A percentile compares a stretch with the other conserved stretches of the same genome.
Evolutionary conservation across 2,797 vertebrate genomes (phyloP).

Genomic region (Cyprinella venusta): DNA sequence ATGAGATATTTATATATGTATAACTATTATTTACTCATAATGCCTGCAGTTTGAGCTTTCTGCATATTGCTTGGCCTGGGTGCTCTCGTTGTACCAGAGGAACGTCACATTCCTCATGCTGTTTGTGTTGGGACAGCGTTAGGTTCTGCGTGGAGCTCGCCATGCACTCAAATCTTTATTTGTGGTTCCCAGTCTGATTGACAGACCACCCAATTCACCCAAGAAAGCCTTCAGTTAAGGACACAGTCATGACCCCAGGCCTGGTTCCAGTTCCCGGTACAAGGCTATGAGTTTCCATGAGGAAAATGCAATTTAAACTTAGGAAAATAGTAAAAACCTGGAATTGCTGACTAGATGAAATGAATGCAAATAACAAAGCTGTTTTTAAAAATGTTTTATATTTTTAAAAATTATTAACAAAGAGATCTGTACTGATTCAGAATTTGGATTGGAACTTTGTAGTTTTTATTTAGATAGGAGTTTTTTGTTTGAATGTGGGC

Average conservation of each 20-base stretch:
- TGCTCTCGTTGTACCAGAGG: slow-evolving; percentile 44
- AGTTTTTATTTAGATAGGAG: neutral
- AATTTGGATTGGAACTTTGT: neutral
- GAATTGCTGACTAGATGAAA: slow-evolving; percentile 36
- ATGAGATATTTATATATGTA: slow-evolving; percentile 52
- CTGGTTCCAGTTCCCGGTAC: slow-evolving; percentile 29
- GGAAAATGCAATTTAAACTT: slow-evolving; percentile 22
- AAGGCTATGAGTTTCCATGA: slow-evolving; percentile 36
- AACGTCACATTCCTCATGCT: slow-evolving; percentile 60
- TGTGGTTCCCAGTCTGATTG: slow-evolving; percentile 58
- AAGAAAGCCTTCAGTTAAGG: slow-evolving; percentile 45
- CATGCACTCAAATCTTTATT: slow-evolving; percentile 50
- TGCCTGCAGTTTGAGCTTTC: slow-evolving; percentile 51
- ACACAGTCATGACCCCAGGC: slow-evolving; percentile 40
- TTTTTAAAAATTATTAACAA: no score
- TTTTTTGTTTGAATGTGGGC: neutral
- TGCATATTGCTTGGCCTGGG: slow-evolving; percentile 41
- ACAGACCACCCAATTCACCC: slow-evolving; percentile 61
- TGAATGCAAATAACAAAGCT: slow-evolving; percentile 13
- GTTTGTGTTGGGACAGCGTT: slow-evolving; percentile 61
- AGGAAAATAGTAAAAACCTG: slow-evolving; percentile 11
- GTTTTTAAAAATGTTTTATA: neutral
- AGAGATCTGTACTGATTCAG: neutral
- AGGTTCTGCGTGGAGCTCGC: slow-evolving; percentile 48
- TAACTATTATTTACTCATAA: slow-evolving; percentile 58